Percentiles rank a stretch among this genome's conserved stretches.
These are phyloP conservation scores for Myrmophylax atrothorax DNA, from an alignment of 2,113 vertebrate species.

Conservation along the genomic window DNA sequence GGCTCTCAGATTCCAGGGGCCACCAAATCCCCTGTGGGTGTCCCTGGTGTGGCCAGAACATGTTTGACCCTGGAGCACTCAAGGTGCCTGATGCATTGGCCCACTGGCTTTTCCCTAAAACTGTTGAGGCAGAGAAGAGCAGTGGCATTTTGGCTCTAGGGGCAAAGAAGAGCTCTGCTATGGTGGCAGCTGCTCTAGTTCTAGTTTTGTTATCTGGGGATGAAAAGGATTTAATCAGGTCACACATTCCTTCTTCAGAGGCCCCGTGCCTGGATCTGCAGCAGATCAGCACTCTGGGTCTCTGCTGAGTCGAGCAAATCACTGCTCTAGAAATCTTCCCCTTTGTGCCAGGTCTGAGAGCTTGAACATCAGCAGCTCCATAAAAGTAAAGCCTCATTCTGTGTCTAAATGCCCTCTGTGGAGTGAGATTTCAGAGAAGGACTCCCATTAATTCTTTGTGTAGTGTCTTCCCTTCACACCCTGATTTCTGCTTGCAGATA, in stretches of 20 bases:
- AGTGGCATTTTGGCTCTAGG: not conserved
- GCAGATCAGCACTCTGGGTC: not conserved
- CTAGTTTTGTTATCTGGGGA: not conserved
- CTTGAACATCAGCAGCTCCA: not conserved
- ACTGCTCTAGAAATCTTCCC: not conserved
- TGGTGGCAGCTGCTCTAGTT: not conserved
- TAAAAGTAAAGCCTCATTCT: not conserved
- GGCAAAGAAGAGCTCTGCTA: accelerated
- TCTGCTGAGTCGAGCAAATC: not conserved
- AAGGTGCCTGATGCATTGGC: not conserved
- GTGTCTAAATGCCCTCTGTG: not conserved
- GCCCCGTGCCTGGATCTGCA: not conserved
- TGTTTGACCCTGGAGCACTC: accelerated
- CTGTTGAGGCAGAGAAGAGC: not conserved
- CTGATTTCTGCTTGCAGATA: slow-evolving; percentile 77
- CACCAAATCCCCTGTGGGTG: accelerated
- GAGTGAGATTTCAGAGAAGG: not conserved
- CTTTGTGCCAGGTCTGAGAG: not conserved
- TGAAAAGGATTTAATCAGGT: not conserved
- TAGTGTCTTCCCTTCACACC: accelerated
- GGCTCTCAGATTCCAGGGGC: not conserved
- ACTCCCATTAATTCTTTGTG: not conserved
- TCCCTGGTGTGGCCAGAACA: not conserved
- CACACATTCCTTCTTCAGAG: not conserved
- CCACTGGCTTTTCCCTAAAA: not conserved